Percentiles rank a stretch among this genome's conserved stretches.
Evolutionary conservation across 2,797 vertebrate genomes (phyloP).

Genomic region (Acropternis orthonyx): DNA sequence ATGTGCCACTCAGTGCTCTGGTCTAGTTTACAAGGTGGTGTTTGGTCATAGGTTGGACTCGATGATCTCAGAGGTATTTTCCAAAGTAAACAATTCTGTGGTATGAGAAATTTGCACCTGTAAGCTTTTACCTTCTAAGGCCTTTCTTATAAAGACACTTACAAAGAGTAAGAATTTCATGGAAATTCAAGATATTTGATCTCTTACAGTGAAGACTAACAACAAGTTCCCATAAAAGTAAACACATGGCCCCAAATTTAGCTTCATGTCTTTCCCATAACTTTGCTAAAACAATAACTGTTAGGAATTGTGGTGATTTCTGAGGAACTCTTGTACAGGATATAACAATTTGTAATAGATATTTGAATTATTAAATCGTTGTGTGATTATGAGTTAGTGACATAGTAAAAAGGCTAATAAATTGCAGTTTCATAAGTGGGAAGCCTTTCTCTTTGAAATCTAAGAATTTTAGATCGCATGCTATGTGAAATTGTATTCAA

Average conservation of each 20-base stretch:
- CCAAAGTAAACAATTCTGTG: neutral
- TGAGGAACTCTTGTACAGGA: neutral
- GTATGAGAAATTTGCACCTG: neutral
- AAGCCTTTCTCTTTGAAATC: neutral
- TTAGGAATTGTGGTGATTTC: neutral
- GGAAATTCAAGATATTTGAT: neutral
- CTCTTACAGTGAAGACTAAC: accelerated
- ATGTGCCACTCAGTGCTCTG: neutral
- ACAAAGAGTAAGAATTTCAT: neutral
- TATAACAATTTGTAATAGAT: neutral
- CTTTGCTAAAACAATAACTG: neutral
- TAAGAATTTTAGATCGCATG: neutral
- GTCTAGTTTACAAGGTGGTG: neutral
- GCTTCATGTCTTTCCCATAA: neutral
- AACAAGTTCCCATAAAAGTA: neutral
- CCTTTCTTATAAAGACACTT: neutral
- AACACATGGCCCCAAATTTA: neutral
- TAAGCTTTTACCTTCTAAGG: neutral
- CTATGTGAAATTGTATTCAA: neutral
- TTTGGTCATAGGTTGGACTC: neutral
- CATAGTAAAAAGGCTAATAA: neutral
- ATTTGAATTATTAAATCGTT: neutral
- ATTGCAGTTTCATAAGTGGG: neutral
- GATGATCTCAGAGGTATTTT: neutral
- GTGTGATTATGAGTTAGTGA: neutral